Conservation (phyloP, 2,888 invertebrate species). For the Ormyrus thymus region DNA sequence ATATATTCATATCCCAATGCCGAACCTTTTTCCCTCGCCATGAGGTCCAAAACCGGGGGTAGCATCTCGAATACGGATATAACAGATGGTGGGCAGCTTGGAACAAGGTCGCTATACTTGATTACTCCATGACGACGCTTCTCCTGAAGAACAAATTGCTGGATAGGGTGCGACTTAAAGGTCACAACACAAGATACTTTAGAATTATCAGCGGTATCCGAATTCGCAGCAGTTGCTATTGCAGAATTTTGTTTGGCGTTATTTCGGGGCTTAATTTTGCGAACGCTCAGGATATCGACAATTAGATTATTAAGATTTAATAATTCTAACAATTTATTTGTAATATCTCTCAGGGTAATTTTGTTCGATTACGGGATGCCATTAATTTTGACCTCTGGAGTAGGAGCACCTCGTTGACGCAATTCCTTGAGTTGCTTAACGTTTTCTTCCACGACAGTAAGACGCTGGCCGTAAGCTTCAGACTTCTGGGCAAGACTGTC, state of each 20-base stretch:
- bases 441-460: neutral
- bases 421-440: neutral
- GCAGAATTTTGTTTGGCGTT: neutral
- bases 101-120: neutral
- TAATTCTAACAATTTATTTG: neutral
- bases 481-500: too few species aligned
- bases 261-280: neutral
- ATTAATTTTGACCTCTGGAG: neutral
- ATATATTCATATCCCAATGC: neutral
- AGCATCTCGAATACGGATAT: neutral
- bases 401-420: neutral
- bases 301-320: neutral
- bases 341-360: neutral
- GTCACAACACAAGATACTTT: neutral
- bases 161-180: neutral
- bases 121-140: neutral
- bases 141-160: neutral
- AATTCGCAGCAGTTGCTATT: too few species aligned
- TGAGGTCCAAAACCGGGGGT: neutral
- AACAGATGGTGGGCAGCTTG: too few species aligned
- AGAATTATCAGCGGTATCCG: too few species aligned
- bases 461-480: too few species aligned
- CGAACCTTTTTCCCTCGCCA: neutral
- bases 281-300: neutral
- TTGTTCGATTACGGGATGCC: neutral